A percentile compares a stretch with the other conserved stretches of the same genome.
Evolutionary conservation across 2,888 invertebrate genomes (phyloP).

Genomic region (Argyresthia albistria): DNA sequence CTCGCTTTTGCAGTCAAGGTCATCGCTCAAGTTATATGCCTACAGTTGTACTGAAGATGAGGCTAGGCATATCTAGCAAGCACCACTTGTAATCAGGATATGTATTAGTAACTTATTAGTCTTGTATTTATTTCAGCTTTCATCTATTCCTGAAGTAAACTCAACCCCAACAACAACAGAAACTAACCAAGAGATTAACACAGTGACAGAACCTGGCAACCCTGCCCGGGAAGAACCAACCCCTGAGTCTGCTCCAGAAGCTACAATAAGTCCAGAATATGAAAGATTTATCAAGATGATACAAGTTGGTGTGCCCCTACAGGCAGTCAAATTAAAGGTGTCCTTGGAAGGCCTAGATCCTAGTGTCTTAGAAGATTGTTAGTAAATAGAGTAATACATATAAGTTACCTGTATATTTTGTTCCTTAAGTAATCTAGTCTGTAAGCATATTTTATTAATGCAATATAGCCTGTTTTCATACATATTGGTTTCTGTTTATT

Average conservation of each 20-base stretch:
- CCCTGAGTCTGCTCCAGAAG: slow-evolving; percentile 14
- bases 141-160: slow-evolving; percentile 64
- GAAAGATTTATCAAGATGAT: slow-evolving; percentile 90
- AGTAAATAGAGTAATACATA: slow-evolving; percentile 20
- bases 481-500: too few relatives aligned
- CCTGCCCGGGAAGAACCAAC: background rate
- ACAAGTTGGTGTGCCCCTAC: slow-evolving; percentile 87
- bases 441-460: too few relatives aligned
- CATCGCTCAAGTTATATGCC: too few relatives aligned
- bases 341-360: slow-evolving; percentile 86
- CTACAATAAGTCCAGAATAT: slow-evolving; percentile 76
- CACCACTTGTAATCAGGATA: too few relatives aligned
- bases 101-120: too few relatives aligned
- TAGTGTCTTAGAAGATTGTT: slow-evolving; percentile 68
- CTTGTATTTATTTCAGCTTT: slow-evolving; percentile 55
- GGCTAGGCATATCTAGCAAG: background rate
- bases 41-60: too few relatives aligned
- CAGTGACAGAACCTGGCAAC: background rate
- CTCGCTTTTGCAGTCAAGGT: too few relatives aligned
- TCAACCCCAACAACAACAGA: slow-evolving; percentile 12
- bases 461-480: too few relatives aligned
- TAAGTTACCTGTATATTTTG: too few relatives aligned
- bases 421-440: too few relatives aligned
- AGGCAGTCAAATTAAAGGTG: slow-evolving; percentile 88
- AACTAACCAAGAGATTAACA: slow-evolving; percentile 7